These are phyloP conservation scores for Zalophus californianus DNA, from an alignment of 2,797 vertebrate species.

Conservation along the genomic window DNA sequence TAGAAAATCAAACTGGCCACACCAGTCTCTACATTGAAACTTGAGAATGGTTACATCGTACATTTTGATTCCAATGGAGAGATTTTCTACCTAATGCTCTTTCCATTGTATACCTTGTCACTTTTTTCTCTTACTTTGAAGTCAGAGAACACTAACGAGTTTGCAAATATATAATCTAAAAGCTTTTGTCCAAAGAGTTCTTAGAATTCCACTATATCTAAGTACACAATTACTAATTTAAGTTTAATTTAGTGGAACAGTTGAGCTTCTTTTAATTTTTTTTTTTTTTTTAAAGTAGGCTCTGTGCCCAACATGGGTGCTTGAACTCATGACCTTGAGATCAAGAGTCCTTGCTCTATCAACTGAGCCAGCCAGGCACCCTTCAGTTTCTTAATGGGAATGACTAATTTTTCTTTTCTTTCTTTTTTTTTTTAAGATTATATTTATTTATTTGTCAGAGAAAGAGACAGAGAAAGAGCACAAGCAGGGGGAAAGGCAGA, in stretches of 20 bases:
- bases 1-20: background rate
- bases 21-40: background rate
- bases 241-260: background rate
- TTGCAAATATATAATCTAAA: background rate
- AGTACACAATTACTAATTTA: background rate
- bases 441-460: too few species aligned
- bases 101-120: background rate
- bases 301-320: background rate
- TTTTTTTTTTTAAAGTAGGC: background rate
- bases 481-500: too few species aligned
- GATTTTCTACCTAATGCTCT: background rate
- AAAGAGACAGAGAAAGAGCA: too few species aligned
- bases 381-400: slow-evolving; percentile 35
- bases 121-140: background rate
- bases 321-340: background rate
- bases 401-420: slow-evolving; percentile 29
- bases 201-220: slow-evolving; percentile 13
- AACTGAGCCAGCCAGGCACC: background rate
- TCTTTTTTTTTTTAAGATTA: background rate
- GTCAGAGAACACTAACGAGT: background rate
- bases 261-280: background rate
- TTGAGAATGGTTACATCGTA: background rate
- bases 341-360: background rate
- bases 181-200: background rate
- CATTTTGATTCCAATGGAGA: background rate